phyloP scores from a whole-genome alignment of 2,797 vertebrate species.

The Amniataba percoides region DNA sequence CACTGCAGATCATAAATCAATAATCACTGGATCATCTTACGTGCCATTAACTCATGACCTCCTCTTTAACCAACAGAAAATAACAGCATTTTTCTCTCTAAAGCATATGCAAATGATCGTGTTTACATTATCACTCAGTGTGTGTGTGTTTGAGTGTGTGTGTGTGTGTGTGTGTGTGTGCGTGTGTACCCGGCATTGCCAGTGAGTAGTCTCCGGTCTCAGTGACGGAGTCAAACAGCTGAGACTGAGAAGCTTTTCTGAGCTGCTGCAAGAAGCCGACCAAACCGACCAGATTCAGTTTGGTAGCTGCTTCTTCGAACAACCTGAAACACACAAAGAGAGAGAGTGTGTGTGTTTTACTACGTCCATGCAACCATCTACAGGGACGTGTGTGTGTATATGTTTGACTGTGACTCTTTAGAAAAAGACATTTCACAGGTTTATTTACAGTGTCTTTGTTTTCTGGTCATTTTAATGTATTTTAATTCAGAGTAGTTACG shows the following conservation, averaged over 20 bases:
- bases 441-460: too few relatives aligned
- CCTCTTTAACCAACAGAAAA: too few relatives aligned
- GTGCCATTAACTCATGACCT: not conserved
- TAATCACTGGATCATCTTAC: not conserved
- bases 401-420: too few relatives aligned
- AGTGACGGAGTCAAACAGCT: constrained; percentile 94
- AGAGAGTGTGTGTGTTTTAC: not conserved
- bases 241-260: constrained; percentile 94
- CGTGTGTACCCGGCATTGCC: constrained; percentile 91
- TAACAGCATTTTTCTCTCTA: not conserved
- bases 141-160: not conserved
- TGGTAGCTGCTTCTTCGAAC: constrained; percentile 94
- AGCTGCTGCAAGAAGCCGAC: constrained; percentile 95
- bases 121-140: not conserved
- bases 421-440: too few relatives aligned
- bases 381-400: too few relatives aligned
- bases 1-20: not conserved
- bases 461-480: too few relatives aligned
- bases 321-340: constrained; percentile 83
- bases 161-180: constrained; percentile 20
- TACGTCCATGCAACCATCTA: not conserved
- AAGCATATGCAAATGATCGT: not conserved
- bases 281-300: constrained; percentile 92
- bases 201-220: constrained; percentile 94
- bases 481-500: not conserved